Evolutionary conservation across 2,797 vertebrate genomes (phyloP), one percentile per base, ranked within the genome.

Genomic region (Cyclura pinguis): DNA sequence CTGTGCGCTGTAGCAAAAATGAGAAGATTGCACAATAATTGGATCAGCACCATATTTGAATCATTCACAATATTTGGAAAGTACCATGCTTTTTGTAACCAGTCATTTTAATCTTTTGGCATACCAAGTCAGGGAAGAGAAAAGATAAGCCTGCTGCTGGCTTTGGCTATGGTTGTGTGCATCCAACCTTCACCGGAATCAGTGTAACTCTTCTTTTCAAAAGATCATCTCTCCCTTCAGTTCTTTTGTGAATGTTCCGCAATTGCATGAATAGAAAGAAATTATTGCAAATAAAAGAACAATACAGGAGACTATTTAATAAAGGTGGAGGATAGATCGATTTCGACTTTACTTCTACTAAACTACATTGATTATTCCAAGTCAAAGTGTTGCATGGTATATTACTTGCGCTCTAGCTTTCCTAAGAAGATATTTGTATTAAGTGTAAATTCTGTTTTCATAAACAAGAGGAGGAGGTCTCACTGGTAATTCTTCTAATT

Each of bases 301-400:
- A 64, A 62, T 73, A 85, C 29, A 4, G 20, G 88, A 80, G 29
- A 69, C 55, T 62, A 52, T 42, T 57, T n/a, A 52, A 2, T 73
- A 50, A 16, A 76, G 6, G 47, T 62, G 74, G 10, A n/a, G 83
- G 38, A 77, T 20, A 77, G 5, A 84, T 0, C 4, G 14, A 20
- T 84, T 87, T 32, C 67, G 62, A 29, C 16, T 57, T 80, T 85
- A 22, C 12, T 55, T 67, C 20, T 24, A 29, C 64, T 42, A 57
- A 85, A 29, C 10, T n/a, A 18, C 29, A 14, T 50, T 80, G 83
- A n/a, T 85, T 69, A 89, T 80, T 89, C 16, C 35, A 72, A 80
- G 27, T 72, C 27, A 64, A 80, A 72, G 35, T 7, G 42, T 38
- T 55, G 50, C 32, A 5, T 18, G 35, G 18, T 47, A 73, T 73